Evolutionary conservation across 2,888 invertebrate species (phyloP).

Genomic region (Keiferia lycopersicella): DNA sequence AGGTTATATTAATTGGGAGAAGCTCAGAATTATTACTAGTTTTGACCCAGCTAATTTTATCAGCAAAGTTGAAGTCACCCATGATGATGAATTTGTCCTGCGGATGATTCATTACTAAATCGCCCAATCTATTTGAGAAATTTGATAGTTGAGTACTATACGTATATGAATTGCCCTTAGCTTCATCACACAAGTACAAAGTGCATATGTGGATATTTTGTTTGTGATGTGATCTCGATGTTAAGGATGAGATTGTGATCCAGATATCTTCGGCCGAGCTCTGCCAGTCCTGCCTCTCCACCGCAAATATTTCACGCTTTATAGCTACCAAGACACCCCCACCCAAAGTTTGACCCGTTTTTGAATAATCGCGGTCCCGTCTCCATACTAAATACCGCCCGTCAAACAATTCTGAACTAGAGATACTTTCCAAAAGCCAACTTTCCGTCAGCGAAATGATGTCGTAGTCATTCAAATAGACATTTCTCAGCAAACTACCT

Average conservation of each 20-base stretch:
- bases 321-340: neutral
- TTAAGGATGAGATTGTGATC: neutral
- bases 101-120: neutral
- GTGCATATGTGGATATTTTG: neutral
- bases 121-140: neutral
- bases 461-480: too few relatives aligned
- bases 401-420: neutral
- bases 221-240: neutral
- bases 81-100: constrained; percentile 13
- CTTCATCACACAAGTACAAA: constrained; percentile 1
- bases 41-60: neutral
- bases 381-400: neutral
- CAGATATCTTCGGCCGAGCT: constrained; percentile 5
- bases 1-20: neutral
- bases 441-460: too few relatives aligned
- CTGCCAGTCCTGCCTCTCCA: constrained; percentile 4
- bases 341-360: neutral
- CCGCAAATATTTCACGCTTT: neutral
- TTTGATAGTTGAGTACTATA: neutral
- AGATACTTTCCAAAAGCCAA: neutral
- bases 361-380: too few relatives aligned
- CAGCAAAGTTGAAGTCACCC: constrained; percentile 21
- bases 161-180: neutral
- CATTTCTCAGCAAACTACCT: too few relatives aligned
- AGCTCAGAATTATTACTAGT: neutral